Percentiles rank a stretch among this genome's conserved stretches.
phyloP scores from a whole-genome alignment of 1,140 invertebrate genomes.

The Drosophila mauritiana region DNA sequence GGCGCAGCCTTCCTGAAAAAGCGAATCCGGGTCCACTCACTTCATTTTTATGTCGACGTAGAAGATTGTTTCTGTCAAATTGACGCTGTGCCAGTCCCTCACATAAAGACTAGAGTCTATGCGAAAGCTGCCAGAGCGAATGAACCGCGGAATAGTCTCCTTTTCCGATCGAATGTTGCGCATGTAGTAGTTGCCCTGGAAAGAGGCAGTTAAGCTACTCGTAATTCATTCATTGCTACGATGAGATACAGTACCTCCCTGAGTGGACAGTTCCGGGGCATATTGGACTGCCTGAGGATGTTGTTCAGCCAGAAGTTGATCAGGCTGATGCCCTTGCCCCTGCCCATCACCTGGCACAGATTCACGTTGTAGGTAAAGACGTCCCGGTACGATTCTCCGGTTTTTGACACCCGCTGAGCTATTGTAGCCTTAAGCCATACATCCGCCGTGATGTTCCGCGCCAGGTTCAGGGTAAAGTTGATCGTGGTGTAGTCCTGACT shows the following conservation, averaged over 20 bases:
- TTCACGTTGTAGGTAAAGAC: constrained; percentile 59
- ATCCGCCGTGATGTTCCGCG: constrained; percentile 28
- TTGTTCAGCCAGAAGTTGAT: constrained; percentile 57
- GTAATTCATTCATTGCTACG: neutral
- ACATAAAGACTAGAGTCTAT: constrained; percentile 47
- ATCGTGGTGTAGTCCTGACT: constrained; percentile 34
- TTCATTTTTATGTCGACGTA: constrained; percentile 64
- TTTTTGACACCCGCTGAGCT: constrained; percentile 32
- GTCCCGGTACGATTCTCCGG: constrained; percentile 11
- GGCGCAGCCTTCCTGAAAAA: neutral
- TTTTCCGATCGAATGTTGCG: constrained; percentile 45
- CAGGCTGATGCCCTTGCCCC: constrained; percentile 30
- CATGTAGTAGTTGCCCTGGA: constrained; percentile 50
- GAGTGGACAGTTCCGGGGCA: constrained; percentile 49
- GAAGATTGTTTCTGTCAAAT: constrained; percentile 40
- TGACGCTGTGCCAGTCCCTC: constrained; percentile 42
- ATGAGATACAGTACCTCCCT: constrained; percentile 27
- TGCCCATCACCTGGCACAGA: constrained; percentile 52
- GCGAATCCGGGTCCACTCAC: constrained; percentile 5
- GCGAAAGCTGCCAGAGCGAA: constrained; percentile 44
- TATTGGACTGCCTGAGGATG: constrained; percentile 40
- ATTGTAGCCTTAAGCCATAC: constrained; percentile 38
- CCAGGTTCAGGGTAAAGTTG: constrained; percentile 47
- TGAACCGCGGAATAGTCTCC: constrained; percentile 48
- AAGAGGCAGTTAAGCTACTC: neutral